Evolutionary conservation across 1,140 invertebrate genomes (phyloP).

Genomic region (Zeugodacus cucurbitae): DNA sequence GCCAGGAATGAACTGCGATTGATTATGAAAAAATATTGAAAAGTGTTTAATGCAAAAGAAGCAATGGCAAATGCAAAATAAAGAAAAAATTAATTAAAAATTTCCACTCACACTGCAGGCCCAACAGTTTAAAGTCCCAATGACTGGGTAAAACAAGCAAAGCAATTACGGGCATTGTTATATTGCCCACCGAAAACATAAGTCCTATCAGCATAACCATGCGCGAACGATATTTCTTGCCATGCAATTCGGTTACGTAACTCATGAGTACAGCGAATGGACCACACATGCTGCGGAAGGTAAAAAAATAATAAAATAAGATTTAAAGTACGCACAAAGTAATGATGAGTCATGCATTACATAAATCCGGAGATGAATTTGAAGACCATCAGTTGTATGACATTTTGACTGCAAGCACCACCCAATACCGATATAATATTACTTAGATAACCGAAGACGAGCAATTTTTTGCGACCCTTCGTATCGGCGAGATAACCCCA

Average conservation of each 20-base stretch:
- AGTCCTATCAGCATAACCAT: slow-evolving; percentile 73
- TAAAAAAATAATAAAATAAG: not conserved
- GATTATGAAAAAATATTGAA: not conserved
- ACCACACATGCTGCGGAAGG: slow-evolving; percentile 73
- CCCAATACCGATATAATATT: slow-evolving; percentile 76
- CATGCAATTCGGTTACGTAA: slow-evolving; percentile 77
- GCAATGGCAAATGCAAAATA: not conserved
- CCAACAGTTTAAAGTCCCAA: slow-evolving; percentile 51
- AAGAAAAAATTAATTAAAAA: not conserved
- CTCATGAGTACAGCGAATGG: slow-evolving; percentile 78
- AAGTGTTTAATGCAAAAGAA: not conserved
- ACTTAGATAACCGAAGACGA: slow-evolving; percentile 77
- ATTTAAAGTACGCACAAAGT: not conserved
- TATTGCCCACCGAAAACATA: slow-evolving; percentile 71
- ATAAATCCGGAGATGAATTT: slow-evolving; percentile 82
- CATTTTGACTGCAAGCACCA: slow-evolving; percentile 77
- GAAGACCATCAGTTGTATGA: slow-evolving; percentile 75
- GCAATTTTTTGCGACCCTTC: slow-evolving; percentile 75
- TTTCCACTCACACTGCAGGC: slow-evolving; percentile 53
- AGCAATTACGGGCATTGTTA: slow-evolving; percentile 69
- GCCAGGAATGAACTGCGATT: slow-evolving; percentile 76
- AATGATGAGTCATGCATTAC: too few species aligned
- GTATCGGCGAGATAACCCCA: slow-evolving; percentile 87
- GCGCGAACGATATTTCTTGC: slow-evolving; percentile 71
- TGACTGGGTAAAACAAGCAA: slow-evolving; percentile 68